Percentiles rank a stretch among this genome's conserved stretches.
phyloP scores from a whole-genome alignment of 2,113 vertebrate species.

The Mixornis gularis region DNA sequence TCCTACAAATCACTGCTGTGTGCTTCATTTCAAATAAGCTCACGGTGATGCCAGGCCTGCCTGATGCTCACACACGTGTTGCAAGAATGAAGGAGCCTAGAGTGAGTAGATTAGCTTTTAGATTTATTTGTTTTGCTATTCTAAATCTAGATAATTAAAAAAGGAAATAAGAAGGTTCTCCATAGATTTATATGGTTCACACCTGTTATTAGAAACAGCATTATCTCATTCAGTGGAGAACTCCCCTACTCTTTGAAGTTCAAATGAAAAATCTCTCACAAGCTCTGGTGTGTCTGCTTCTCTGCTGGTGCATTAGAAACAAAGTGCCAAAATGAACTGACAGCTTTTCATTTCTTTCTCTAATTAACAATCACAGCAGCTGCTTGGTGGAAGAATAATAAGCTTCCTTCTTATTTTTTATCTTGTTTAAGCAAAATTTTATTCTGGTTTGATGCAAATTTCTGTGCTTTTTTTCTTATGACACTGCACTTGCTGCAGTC shows the following conservation, averaged over 20 bases:
- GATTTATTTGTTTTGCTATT: background rate
- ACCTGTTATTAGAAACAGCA: background rate
- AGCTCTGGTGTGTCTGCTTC: background rate
- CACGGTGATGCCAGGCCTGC: background rate
- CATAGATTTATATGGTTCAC: background rate
- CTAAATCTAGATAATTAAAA: background rate
- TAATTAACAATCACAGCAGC: constrained; percentile 29
- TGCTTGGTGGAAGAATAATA: background rate
- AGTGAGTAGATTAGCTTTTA: background rate
- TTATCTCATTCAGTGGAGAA: background rate
- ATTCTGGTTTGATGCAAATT: background rate
- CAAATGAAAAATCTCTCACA: background rate
- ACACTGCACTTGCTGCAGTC: background rate
- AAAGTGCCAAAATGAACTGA: background rate
- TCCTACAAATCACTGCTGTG: background rate
- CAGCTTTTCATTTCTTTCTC: background rate
- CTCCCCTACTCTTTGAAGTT: background rate
- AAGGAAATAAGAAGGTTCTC: background rate
- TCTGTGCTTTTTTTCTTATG: background rate
- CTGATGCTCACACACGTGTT: rapidly evolving
- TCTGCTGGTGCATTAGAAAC: background rate
- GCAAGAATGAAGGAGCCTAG: background rate
- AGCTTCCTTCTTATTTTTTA: background rate
- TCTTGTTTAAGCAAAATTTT: background rate
- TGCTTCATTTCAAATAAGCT: background rate